Conservation (phyloP, 1,140 invertebrate genomes). For the Drosophila varians region DNA sequence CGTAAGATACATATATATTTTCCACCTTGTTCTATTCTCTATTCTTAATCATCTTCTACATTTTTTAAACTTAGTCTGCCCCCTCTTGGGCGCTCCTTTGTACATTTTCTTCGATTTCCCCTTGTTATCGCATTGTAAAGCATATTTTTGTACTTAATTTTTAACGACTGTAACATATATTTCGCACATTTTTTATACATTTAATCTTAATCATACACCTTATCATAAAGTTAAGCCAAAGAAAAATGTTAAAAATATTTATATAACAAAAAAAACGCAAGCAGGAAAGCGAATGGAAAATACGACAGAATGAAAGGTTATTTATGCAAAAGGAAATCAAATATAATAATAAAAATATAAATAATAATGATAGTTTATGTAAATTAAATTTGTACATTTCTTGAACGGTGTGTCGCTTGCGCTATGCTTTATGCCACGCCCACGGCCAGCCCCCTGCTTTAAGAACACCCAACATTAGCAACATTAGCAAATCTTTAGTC, state of each 20-base stretch:
- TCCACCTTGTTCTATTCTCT: constrained; percentile 1
- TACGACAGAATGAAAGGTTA: constrained; percentile 53
- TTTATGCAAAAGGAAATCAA: constrained; percentile 38
- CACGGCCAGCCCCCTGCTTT: constrained; percentile 44
- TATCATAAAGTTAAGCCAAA: constrained; percentile 79
- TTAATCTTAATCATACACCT: constrained; percentile 56
- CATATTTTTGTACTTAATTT: constrained; percentile 74
- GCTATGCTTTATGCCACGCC: constrained; percentile 56
- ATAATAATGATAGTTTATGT: constrained; percentile 17
- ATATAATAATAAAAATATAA: constrained; percentile 6
- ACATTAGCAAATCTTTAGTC: constrained; percentile 72
- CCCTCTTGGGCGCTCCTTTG: constrained; percentile 50
- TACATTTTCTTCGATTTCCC: constrained; percentile 49
- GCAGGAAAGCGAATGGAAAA: constrained; percentile 74
- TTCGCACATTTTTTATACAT: constrained; percentile 68
- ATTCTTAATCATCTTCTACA: constrained; percentile 22
- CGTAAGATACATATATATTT: constrained; percentile 33
- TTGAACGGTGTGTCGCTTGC: constrained; percentile 66
- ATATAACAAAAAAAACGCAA: constrained; percentile 38
- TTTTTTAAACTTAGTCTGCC: background rate
- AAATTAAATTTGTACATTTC: constrained; percentile 48
- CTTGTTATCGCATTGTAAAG: constrained; percentile 52
- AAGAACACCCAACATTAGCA: constrained; percentile 26
- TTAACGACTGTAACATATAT: constrained; percentile 71
- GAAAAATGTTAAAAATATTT: constrained; percentile 72